Percentiles rank a stretch among this genome's conserved stretches.
phyloP scores from a whole-genome alignment of 2,797 vertebrate species.

The Acridotheres tristis region DNA sequence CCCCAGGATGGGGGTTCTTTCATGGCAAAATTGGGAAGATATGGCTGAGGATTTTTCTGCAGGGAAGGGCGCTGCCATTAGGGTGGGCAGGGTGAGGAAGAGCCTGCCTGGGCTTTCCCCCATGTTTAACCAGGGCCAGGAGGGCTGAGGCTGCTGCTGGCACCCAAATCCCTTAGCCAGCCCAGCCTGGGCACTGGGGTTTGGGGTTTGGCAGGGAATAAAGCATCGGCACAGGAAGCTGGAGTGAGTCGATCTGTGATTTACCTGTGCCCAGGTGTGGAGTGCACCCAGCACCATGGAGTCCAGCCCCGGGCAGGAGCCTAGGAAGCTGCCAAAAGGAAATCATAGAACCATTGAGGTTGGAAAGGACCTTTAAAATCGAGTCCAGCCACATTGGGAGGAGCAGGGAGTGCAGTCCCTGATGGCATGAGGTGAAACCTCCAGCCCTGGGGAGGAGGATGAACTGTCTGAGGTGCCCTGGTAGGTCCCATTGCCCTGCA shows the following conservation, averaged over 20 bases:
- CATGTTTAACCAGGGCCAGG: rapidly evolving
- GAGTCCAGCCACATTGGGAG: rapidly evolving
- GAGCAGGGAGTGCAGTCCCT: not conserved
- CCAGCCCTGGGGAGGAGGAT: not conserved
- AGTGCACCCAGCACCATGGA: rapidly evolving
- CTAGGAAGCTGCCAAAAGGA: rapidly evolving
- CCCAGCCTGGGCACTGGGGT: not conserved
- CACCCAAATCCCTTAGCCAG: not conserved
- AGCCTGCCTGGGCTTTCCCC: not conserved
- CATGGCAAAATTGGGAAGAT: not conserved
- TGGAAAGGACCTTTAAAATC: not conserved
- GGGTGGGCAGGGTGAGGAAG: not conserved
- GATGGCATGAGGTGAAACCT: not conserved
- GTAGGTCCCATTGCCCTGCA: rapidly evolving
- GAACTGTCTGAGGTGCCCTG: not conserved
- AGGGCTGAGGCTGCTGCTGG: not conserved
- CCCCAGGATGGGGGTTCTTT: not conserved
- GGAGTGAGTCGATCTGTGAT: not conserved
- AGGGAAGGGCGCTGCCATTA: not conserved
- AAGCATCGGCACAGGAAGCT: not conserved
- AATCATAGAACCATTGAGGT: not conserved
- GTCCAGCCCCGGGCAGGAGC: rapidly evolving
- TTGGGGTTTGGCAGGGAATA: not conserved
- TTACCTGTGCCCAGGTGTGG: not conserved
- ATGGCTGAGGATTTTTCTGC: not conserved